phyloP scores from a whole-genome alignment of 2,113 vertebrate genomes.

The Candoia aspera region DNA sequence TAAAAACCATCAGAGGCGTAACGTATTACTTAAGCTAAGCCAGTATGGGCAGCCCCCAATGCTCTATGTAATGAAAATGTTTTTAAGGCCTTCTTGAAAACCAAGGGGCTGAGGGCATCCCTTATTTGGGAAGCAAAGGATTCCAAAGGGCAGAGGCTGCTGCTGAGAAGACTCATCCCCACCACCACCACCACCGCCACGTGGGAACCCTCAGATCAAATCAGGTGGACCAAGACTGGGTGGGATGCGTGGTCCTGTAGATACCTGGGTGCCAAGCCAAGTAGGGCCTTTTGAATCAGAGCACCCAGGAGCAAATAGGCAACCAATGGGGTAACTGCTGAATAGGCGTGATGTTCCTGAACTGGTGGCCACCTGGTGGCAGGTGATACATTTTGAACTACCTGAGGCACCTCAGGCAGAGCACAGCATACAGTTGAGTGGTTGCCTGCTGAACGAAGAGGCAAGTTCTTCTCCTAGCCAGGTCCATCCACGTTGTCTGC shows the following conservation, averaged over 20 bases:
- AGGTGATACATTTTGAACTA: too few relatives aligned
- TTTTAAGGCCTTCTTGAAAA: not conserved
- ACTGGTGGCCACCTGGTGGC: rapidly evolving
- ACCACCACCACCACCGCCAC: too few relatives aligned
- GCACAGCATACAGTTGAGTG: too few relatives aligned
- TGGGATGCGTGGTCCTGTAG: not conserved
- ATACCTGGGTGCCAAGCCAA: not conserved
- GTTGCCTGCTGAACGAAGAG: too few relatives aligned
- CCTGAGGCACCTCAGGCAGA: too few relatives aligned
- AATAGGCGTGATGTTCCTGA: not conserved
- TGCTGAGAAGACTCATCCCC: not conserved
- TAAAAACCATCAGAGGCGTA: not conserved
- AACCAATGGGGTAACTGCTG: not conserved
- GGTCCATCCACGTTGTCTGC: not conserved
- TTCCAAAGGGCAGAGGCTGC: not conserved
- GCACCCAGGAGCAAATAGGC: not conserved
- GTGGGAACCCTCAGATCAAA: not conserved
- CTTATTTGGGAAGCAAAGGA: not conserved
- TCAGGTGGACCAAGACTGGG: not conserved
- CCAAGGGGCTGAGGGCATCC: not conserved
- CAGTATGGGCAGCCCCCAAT: not conserved
- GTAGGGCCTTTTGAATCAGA: not conserved
- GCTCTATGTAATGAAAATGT: not conserved
- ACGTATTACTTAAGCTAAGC: not conserved
- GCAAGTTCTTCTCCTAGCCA: too few relatives aligned